Conservation (phyloP, 2,113 vertebrate species). For the Nothoprocta pentlandii region DNA sequence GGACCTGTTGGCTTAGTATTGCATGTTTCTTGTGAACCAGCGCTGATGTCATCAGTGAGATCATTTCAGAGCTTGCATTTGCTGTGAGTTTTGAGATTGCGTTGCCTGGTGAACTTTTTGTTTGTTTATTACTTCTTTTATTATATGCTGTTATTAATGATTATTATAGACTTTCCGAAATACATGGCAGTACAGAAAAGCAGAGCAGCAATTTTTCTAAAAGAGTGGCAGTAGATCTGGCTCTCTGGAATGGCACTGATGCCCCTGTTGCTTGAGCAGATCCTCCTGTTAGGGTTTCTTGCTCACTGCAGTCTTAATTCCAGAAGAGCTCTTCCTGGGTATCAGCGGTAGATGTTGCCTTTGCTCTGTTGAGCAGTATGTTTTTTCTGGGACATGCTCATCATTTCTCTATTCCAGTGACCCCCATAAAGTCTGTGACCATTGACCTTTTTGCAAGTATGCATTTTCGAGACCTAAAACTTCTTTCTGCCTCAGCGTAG, state of each 20-base stretch:
- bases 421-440: neutral
- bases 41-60: neutral
- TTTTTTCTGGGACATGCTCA: neutral
- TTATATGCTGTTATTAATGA: neutral
- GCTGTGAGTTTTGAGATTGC: neutral
- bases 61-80: neutral
- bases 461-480: neutral
- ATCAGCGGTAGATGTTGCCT: no score
- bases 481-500: no score
- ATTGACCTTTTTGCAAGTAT: neutral
- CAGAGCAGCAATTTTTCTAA: no score
- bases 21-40: neutral
- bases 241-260: no score
- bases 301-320: no score
- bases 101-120: neutral
- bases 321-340: no score
- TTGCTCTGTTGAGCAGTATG: no score
- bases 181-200: no score
- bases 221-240: no score
- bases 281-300: no score
- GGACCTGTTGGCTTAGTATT: neutral
- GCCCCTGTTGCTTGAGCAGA: no score
- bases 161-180: neutral
- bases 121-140: neutral
- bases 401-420: neutral